These are phyloP conservation scores for Crocodylus rhombifer DNA, from an alignment of 2,797 vertebrate species.

Conservation along the genomic window DNA sequence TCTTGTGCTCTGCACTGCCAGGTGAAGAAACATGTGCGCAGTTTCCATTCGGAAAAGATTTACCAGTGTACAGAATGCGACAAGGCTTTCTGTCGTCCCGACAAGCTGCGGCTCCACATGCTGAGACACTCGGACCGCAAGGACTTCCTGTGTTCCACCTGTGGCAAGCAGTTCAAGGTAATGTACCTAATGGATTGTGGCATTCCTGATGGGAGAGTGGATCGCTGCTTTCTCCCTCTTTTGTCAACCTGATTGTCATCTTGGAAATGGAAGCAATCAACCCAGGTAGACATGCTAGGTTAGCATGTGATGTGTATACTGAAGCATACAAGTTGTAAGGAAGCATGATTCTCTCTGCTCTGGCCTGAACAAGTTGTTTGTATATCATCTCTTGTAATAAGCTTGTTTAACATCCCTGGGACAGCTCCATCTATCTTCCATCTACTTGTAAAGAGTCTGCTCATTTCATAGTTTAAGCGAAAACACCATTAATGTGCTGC, in stretches of 20 bases:
- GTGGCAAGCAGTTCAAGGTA: constrained; percentile 99
- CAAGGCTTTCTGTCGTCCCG: constrained; percentile 96
- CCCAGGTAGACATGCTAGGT: neutral
- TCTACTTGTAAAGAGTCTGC: neutral
- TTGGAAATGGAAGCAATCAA: neutral
- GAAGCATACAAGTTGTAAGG: neutral
- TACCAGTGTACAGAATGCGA: constrained; percentile 97
- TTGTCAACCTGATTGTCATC: neutral
- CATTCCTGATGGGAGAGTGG: neutral
- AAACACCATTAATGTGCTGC: neutral
- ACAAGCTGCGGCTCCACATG: constrained; percentile 98
- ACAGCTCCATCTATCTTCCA: neutral
- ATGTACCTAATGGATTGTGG: neutral
- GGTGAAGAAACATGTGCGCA: constrained; percentile 98
- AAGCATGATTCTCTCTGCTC: neutral
- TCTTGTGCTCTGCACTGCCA: constrained; percentile 53
- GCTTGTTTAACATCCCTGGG: neutral
- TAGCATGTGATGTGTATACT: neutral
- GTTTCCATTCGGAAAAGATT: constrained; percentile 97
- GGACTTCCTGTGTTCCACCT: constrained; percentile 98
- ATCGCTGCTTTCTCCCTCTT: neutral
- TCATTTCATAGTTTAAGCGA: neutral
- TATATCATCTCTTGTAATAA: neutral
- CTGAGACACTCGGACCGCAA: constrained; percentile 96
- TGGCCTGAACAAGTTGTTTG: neutral